Evolutionary conservation across 2,797 vertebrate species (phyloP).

Genomic region (Cryptoblepharus egeriae): DNA sequence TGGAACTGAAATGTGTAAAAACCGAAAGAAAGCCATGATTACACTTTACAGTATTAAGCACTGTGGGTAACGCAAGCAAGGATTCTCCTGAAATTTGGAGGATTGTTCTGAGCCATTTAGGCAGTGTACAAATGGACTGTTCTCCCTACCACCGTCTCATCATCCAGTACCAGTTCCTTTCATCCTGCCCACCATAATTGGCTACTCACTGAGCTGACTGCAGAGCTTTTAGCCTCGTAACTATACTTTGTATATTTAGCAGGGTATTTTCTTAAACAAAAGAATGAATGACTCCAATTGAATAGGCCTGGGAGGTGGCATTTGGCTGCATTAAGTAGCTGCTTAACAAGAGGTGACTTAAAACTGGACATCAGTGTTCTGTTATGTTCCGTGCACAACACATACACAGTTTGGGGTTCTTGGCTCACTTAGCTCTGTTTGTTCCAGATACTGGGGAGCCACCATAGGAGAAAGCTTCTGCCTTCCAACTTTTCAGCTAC

Average conservation of each 20-base stretch:
- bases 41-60: neutral
- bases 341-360: conserved; percentile 30
- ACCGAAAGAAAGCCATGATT: neutral
- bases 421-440: neutral
- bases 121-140: conserved; percentile 16
- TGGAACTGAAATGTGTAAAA: neutral
- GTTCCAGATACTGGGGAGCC: neutral
- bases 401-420: conserved; percentile 25
- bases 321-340: conserved; percentile 42
- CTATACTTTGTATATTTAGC: neutral
- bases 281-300: conserved; percentile 62
- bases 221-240: conserved; percentile 53
- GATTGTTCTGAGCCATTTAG: neutral
- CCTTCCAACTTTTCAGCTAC: too few relatives aligned
- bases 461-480: neutral
- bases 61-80: neutral
- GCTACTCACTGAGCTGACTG: conserved; percentile 41
- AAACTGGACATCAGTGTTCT: conserved; percentile 46
- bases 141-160: neutral
- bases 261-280: conserved; percentile 14
- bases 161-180: conserved; percentile 26
- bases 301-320: conserved; percentile 36
- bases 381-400: conserved; percentile 36
- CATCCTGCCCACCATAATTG: conserved; percentile 29
- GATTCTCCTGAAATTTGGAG: conserved; percentile 27